Evolutionary conservation across 2,113 vertebrate species (phyloP), one percentile per base, ranked within the genome.

Genomic region (Dunckerocampus dactyliophorus): DNA sequence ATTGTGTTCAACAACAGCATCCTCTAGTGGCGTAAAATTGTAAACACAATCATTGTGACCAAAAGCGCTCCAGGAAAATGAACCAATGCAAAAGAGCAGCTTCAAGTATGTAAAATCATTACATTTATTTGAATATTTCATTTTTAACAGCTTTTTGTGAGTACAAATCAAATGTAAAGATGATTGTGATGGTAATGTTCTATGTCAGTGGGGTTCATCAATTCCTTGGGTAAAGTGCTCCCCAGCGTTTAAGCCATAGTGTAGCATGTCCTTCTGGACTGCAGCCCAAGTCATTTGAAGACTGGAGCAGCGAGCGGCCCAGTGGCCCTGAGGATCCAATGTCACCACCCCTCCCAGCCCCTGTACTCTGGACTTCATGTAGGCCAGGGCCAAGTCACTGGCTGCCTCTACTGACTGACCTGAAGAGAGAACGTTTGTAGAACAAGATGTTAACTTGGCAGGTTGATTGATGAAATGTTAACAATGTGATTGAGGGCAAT

Each of bases 211-310:
- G 2, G 9, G 42, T 37, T 64, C 57, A 2, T 62, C 59, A 19
- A 67, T 55, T 45, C 42, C 22, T 53, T 78, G 47, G 20, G 62
- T 78, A 24, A 80, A 47, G 61, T 72, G 12, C 9, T 94, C 92
- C 1, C 82, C 86, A 0, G 58, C 15, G 14, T 82, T 69, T 34
- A 94, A 77, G 6, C 94, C 93, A 0, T 68, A 85, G 54, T 92
- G 81, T 39, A 96, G 70, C 49, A 84, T 82, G 21, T 85, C 84
- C 8, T 86, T 84, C 79, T 93, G 89, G 0, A 84, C 89, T 0
- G 91, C 82, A 1, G 94, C 94, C 94, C 94, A 96, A 48, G 89
- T 76, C 94, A 96, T 95, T 68, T 92, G 86, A 14, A 77, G 61
- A 7, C 91, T 93, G 75, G 79, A 92, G 84, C 92, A 95, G 28